A percentile compares a stretch with the other conserved stretches of the same genome.
Evolutionary conservation across 1,140 invertebrate species (phyloP).

Genomic region (Linepithema humile): DNA sequence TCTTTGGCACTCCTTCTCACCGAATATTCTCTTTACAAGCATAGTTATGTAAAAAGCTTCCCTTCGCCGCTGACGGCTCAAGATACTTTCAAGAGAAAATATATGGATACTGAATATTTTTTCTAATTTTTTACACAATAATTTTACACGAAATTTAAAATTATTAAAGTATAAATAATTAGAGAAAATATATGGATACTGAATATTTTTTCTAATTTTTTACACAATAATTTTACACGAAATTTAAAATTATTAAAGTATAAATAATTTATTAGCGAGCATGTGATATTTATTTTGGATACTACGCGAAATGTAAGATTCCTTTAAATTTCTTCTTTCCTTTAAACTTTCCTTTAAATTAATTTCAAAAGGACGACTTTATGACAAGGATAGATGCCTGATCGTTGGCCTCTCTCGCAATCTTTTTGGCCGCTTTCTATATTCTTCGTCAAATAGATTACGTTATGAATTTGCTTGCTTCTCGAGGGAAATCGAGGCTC

Average conservation of each 20-base stretch:
- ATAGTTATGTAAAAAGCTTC: neutral
- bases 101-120: neutral
- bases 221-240: neutral
- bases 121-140: neutral
- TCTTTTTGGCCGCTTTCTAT: neutral
- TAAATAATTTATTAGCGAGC: too few relatives aligned
- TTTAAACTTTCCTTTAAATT: neutral
- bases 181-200: neutral
- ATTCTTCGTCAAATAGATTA: slow-evolving; percentile 20
- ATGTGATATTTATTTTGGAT: too few relatives aligned
- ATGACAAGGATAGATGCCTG: neutral
- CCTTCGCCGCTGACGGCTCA: neutral
- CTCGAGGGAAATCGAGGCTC: slow-evolving; percentile 56
- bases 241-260: neutral
- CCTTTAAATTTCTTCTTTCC: too few relatives aligned
- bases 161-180: neutral
- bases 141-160: neutral
- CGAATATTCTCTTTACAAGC: neutral
- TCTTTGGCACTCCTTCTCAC: neutral
- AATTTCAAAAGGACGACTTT: neutral
- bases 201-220: neutral
- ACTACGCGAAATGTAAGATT: too few relatives aligned
- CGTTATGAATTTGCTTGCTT: slow-evolving; percentile 61
- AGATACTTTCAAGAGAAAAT: neutral
- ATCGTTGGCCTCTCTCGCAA: neutral